Evolutionary conservation across 2,113 vertebrate species (phyloP), one percentile per base, ranked within the genome.

Genomic region (Ramphastos sulfuratus): DNA sequence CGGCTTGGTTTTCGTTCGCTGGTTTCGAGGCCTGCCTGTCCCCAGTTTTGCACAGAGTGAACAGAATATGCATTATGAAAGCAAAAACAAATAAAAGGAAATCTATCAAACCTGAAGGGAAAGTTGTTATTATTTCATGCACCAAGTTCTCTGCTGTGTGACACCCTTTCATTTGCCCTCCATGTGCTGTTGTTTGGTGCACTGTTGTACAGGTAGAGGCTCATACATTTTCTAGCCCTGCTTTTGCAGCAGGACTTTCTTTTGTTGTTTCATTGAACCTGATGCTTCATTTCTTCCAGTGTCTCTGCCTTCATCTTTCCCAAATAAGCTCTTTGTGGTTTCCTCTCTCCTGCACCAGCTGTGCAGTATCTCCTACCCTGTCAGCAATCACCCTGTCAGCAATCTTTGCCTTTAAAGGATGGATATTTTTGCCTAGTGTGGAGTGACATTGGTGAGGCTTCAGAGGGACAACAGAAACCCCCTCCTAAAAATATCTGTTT

Each of bases 61-160:
- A 97, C 96, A 97, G 95, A 97, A 97, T 97, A 98, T 98, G 97
- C 97, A 97, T 98, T 98, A 97, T 97, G 96, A 96, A 97, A 98
- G 96, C 93, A 98, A 98, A 98, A 97, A 97, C 96, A 96, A 98
- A 98, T 98, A 97, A 98, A 98, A 97, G 64, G 96, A 96, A 17
- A 97, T 97, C 97, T 98, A 97, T 97, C 97, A 97, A 97, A 97
- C 89, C 4, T 93, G 76, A 93, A 96, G 94, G 95, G 95, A 97
- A 93, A 87, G 95, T 97, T 97, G 97, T 97, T 97, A 97, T 97
- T 98, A 97, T 98, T 98, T 97, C 93, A 93, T 96, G 95, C 97
- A 96, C 94, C 89, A 93, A 82, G 85, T 88, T 94, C 78, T 95
- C 75, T 69, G 7, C 76, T 0, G 89, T 96, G 96, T 95, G 96